Percentiles rank a stretch among this genome's conserved stretches.
Evolutionary conservation across 2,888 invertebrate species (phyloP).

Genomic region (Agrochola circellaris): DNA sequence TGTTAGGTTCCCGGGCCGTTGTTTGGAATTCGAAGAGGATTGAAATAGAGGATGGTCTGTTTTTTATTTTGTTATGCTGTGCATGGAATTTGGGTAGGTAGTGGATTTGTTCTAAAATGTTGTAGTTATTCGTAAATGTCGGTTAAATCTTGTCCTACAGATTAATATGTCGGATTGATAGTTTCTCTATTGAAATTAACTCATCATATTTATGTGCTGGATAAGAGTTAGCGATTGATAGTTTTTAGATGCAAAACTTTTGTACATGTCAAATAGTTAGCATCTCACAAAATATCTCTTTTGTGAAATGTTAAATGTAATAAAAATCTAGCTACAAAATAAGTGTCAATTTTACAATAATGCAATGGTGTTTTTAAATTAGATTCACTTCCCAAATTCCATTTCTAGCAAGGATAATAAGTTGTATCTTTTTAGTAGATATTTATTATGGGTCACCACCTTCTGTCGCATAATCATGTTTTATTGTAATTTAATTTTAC

Average conservation of each 20-base stretch:
- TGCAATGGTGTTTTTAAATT: slow-evolving; percentile 28
- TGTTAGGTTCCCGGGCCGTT: slow-evolving; percentile 59
- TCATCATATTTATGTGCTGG: slow-evolving; percentile 3
- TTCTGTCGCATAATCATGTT: slow-evolving; percentile 67
- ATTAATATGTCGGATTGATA: too few relatives aligned
- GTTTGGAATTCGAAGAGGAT: slow-evolving; percentile 52
- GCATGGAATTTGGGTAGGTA: slow-evolving; percentile 45
- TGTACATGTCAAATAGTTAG: slow-evolving; percentile 8
- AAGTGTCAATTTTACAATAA: slow-evolving; percentile 46
- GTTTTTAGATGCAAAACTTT: slow-evolving; percentile 17
- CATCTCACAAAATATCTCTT: slow-evolving; percentile 12
- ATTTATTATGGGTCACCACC: slow-evolving; percentile 62
- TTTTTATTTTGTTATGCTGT: slow-evolving; percentile 42
- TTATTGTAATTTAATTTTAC: slow-evolving; percentile 60
- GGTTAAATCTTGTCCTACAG: neutral
- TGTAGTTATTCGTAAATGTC: neutral
- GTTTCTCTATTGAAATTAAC: neutral
- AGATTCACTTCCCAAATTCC: slow-evolving; percentile 39
- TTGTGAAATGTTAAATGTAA: slow-evolving; percentile 20
- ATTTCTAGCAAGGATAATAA: slow-evolving; percentile 48
- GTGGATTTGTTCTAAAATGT: slow-evolving; percentile 15
- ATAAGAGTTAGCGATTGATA: neutral
- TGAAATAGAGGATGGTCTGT: slow-evolving; percentile 49
- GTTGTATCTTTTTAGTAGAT: slow-evolving; percentile 64
- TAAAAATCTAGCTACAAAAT: slow-evolving; percentile 7